These are phyloP conservation scores for Zaprionus capensis DNA, from an alignment of 1,140 invertebrate species.

Conservation along the genomic window DNA sequence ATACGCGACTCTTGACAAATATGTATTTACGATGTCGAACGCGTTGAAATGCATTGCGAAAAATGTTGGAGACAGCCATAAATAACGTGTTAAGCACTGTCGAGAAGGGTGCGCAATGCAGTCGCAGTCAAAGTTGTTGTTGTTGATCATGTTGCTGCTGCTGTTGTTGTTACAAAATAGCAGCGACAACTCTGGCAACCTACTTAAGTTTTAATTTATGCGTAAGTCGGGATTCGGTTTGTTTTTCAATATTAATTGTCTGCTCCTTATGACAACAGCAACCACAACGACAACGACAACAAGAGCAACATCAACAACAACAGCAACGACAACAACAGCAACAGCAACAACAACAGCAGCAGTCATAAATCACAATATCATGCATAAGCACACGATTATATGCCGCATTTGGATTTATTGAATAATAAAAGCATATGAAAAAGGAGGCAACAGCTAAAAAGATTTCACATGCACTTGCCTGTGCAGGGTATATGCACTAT, in stretches of 20 bases:
- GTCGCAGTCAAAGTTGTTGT: not conserved
- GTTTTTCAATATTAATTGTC: conserved; percentile 80
- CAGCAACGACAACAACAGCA: conserved; percentile 34
- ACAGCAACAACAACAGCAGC: conserved; percentile 29
- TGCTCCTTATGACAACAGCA: conserved; percentile 56
- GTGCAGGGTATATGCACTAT: not conserved
- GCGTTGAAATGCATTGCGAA: conserved; percentile 71
- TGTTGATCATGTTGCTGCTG: conserved; percentile 33
- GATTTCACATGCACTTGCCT: not conserved
- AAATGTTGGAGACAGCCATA: conserved; percentile 58
- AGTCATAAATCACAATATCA: conserved; percentile 74
- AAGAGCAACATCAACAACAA: conserved; percentile 20
- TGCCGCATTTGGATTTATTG: conserved; percentile 68
- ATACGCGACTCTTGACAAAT: conserved; percentile 62
- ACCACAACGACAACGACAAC: conserved; percentile 30
- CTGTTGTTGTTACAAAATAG: conserved; percentile 51
- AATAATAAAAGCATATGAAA: conserved; percentile 53
- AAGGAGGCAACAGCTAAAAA: conserved; percentile 35
- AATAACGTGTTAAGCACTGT: conserved; percentile 70
- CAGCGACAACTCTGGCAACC: conserved; percentile 51
- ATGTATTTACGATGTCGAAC: conserved; percentile 80
- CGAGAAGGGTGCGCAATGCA: conserved; percentile 41
- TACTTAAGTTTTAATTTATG: conserved; percentile 81
- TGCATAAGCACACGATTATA: conserved; percentile 64
- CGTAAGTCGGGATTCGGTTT: conserved; percentile 78